Base-by-base conservation (phyloP, 2,888 invertebrate genomes). In the Agonopterix arenella region DNA sequence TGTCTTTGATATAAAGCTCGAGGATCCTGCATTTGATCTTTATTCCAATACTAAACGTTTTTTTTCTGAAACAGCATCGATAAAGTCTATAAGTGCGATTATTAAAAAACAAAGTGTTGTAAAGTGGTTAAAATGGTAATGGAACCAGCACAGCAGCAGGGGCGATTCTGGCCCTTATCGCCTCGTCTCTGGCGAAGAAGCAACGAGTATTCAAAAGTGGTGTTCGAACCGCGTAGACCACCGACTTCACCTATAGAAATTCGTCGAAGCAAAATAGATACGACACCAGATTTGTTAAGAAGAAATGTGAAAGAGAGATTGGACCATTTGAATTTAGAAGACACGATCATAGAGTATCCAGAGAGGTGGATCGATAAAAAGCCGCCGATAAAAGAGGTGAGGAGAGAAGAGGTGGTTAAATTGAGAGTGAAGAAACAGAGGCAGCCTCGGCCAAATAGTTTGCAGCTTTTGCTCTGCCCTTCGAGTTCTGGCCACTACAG, bases 401-500 rank as follows among this genome's bases (percentile, higher is more conserved):
- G 72, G 57, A 85, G 68, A 51, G 80, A 83, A 18, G 85, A 85
- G 51, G 75, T 79, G 1, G 89, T 88, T 9, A 84, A 79, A 56
- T 54, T 89, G 46, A 73, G 89, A 44, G 74, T 66, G 11, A 88
- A 85, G 67, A 86, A 83, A 55, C 78, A 80, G 36, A 75, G 84
- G 44, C 82, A 86, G 61, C 83, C 85, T 11, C 62, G 89, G 44
- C 90, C 90, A 7, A 88, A 88, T 53, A 89, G 89, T 53, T 63
- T 90, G 42, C 89, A 89, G 69, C 58, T 89, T 60, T 54, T 90
- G 45, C 64, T 89, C 10, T 90, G 90, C 56, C 86, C 85, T 1
- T 85, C 86, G 1, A 80, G 75, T 48, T 85, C 86, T 8, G 88
- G 89, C 50, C 89, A 88, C 53, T 88, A 89, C 55, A 86, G 84